Percentiles rank a stretch among this genome's conserved stretches.
phyloP scores from a whole-genome alignment of 1,140 invertebrate species.

The Chelonus insularis region DNA sequence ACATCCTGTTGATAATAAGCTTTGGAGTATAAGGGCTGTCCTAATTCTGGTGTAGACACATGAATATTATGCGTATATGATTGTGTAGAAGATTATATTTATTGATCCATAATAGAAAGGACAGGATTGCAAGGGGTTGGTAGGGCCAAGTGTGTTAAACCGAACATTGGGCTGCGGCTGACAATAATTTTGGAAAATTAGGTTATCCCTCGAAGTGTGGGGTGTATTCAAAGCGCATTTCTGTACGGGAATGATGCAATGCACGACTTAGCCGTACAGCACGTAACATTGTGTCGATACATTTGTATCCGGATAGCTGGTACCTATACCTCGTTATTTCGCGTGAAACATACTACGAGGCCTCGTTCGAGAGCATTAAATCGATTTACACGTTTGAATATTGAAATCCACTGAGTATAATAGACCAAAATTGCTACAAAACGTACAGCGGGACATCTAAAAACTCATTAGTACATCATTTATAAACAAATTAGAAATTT shows the following conservation, averaged over 20 bases:
- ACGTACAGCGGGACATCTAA: no score
- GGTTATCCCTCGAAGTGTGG: conserved; percentile 37
- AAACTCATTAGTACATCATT: no score
- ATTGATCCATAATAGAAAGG: background rate
- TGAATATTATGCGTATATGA: background rate
- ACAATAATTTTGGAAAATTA: conserved; percentile 41
- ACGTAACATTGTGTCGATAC: conserved; percentile 21
- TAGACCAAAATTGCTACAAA: no score
- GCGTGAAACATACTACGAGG: background rate
- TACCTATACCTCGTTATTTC: conserved; percentile 22
- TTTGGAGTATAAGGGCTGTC: background rate
- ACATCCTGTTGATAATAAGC: background rate
- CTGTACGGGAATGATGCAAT: background rate
- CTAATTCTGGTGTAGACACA: background rate
- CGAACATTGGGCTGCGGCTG: conserved; percentile 20
- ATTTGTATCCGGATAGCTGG: conserved; percentile 18
- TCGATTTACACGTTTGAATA: conserved; percentile 23
- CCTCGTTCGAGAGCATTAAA: conserved; percentile 18
- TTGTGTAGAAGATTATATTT: background rate
- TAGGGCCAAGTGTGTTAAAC: conserved; percentile 14
- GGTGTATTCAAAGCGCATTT: conserved; percentile 32
- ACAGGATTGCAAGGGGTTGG: conserved; percentile 12
- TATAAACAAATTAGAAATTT: no score
- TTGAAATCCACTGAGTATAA: conserved; percentile 1
- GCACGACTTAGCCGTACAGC: background rate